Base-by-base conservation (phyloP, 2,113 vertebrate species). In the Guaruba guarouba region DNA sequence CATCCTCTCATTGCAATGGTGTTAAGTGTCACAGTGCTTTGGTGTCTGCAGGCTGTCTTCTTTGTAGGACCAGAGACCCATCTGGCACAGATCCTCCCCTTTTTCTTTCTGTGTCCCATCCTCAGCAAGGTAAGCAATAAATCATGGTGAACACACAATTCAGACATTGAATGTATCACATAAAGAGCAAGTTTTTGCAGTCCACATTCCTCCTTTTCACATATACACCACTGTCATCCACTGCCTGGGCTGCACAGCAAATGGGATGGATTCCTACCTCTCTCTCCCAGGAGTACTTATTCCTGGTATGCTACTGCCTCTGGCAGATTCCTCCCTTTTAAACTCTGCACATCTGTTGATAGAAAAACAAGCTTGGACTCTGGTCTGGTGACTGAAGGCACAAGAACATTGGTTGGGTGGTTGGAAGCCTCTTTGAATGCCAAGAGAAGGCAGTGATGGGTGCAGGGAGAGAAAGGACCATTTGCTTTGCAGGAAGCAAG, bases 281-380 rank as follows among this genome's bases (percentile, higher is more conserved):
- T 76, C 57, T 54, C 81, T 48, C 51, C 73, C 5, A 1, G 28
- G 6, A 82, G 25, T 4, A 28, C n/a, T 90, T 66, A 52, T 66
- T 59, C 76, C 35, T 46, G 82, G 90, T 52, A 83, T 90, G 88
- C 82, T 77, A 86, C 88, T 70, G 86, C 96, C 96, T 77, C 86
- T 94, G 96, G 92, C 91, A 94, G 96, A 91, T 94, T 93, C 92
- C 82, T 91, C 67, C 85, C 82, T 59, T 86, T 63, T 7, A 43
- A 95, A 61, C 55, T 54, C 93, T 80, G 95, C 94, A 94, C 85
- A 96, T 82, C 95, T 92, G 90, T 22, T 92, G 91, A 94, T 86
- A 19, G 35, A 31, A 20, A 51, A 35, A 43, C 17, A 41, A 41
- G 33, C 61, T 63, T 78, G 64, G 85, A 51, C 29, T 57, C 77